phyloP scores from a whole-genome alignment of 2,888 invertebrate species.

The Aphodius sticticus region DNA sequence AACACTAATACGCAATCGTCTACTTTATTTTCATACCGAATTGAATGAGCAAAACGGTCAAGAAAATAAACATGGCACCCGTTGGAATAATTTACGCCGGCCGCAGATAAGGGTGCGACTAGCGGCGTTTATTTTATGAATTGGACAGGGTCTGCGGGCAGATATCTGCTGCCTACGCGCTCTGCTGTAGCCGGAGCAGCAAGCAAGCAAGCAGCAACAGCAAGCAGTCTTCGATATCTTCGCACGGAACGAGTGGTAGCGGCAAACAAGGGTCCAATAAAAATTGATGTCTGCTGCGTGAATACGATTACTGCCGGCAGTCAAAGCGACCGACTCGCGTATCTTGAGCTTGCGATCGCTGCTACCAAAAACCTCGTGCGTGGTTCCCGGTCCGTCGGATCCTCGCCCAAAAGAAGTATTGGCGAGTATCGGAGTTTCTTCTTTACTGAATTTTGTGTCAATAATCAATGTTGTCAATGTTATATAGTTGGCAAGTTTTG shows the following conservation, averaged over 20 bases:
- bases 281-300: constrained; percentile 42
- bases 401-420: not conserved
- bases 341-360: constrained; percentile 42
- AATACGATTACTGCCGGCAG: constrained; percentile 41
- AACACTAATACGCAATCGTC: too few species aligned
- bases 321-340: constrained; percentile 40
- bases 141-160: not conserved
- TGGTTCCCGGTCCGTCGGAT: not conserved
- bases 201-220: not conserved
- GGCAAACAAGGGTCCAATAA: constrained; percentile 40
- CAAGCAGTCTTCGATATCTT: not conserved
- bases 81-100: not conserved
- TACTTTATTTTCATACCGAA: not conserved
- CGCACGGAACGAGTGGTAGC: constrained; percentile 7
- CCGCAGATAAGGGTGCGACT: not conserved
- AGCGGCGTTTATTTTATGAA: not conserved
- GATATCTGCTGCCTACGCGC: not conserved
- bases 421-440: not conserved
- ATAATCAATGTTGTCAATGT: too few species aligned
- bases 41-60: not conserved
- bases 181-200: not conserved
- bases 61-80: not conserved
- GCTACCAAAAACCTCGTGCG: constrained; percentile 38
- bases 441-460: not conserved
- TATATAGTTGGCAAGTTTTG: too few species aligned